Conservation (phyloP, 2,797 vertebrate genomes). For the Iguana delicatissima region DNA sequence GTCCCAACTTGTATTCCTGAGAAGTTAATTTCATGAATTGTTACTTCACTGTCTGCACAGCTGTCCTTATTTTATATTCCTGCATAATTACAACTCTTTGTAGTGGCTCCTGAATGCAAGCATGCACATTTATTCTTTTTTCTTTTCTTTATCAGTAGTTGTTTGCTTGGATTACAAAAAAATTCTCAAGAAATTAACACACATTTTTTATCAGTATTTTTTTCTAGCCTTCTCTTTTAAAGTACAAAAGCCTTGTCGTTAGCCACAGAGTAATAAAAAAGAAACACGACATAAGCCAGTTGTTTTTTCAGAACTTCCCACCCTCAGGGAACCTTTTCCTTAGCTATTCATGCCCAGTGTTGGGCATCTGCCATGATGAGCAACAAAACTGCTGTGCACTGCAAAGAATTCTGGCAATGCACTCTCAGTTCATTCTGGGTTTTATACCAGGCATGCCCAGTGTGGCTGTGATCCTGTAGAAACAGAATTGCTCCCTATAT, state of each 20-base stretch:
- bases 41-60: not conserved
- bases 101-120: not conserved
- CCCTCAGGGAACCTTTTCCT: not conserved
- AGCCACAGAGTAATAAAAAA: not conserved
- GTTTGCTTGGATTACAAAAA: not conserved
- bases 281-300: not conserved
- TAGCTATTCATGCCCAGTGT: not conserved
- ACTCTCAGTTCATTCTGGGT: not conserved
- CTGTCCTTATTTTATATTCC: not conserved
- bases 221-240: not conserved
- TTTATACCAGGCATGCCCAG: not conserved
- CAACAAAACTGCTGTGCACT: not conserved
- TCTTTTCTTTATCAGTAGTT: not conserved
- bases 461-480: not conserved
- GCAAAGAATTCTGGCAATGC: not conserved
- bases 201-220: not conserved
- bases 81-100: not conserved
- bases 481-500: not conserved
- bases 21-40: not conserved
- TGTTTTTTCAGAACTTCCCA: not conserved
- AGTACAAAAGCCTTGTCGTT: not conserved
- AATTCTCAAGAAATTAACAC: not conserved
- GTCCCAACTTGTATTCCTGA: not conserved
- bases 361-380: not conserved
- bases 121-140: not conserved